phyloP scores from a whole-genome alignment of 2,113 vertebrate species.

The Poecile atricapillus region DNA sequence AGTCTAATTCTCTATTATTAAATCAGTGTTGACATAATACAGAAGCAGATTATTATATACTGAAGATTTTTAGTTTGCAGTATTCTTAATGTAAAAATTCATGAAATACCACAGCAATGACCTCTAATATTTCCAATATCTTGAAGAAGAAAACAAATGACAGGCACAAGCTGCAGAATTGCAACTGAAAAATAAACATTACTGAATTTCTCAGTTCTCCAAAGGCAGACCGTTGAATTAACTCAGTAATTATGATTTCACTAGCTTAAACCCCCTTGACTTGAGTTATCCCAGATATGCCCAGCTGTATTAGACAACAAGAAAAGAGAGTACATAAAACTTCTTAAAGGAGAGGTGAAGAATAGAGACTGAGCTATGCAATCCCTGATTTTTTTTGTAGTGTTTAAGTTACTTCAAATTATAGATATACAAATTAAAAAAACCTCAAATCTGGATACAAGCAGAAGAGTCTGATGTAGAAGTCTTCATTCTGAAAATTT shows the following conservation, averaged over 20 bases:
- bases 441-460: background rate
- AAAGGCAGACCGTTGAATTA: background rate
- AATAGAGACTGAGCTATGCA: background rate
- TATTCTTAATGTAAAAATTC: background rate
- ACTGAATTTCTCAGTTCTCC: background rate
- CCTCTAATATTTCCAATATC: background rate
- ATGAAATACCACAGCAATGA: background rate
- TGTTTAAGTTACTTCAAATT: background rate
- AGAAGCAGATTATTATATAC: background rate
- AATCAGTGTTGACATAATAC: background rate
- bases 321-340: background rate
- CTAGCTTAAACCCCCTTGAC: background rate
- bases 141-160: background rate
- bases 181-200: background rate
- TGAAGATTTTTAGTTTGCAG: background rate
- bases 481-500: background rate
- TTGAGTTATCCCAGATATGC: background rate
- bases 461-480: background rate
- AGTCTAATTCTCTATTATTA: background rate
- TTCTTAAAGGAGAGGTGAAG: background rate
- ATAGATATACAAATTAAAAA: background rate
- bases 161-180: background rate
- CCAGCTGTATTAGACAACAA: background rate
- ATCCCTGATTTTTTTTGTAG: background rate
- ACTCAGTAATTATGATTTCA: background rate